Base-by-base conservation (phyloP, 2,888 invertebrate genomes). In the Eupithecia inturbata region DNA sequence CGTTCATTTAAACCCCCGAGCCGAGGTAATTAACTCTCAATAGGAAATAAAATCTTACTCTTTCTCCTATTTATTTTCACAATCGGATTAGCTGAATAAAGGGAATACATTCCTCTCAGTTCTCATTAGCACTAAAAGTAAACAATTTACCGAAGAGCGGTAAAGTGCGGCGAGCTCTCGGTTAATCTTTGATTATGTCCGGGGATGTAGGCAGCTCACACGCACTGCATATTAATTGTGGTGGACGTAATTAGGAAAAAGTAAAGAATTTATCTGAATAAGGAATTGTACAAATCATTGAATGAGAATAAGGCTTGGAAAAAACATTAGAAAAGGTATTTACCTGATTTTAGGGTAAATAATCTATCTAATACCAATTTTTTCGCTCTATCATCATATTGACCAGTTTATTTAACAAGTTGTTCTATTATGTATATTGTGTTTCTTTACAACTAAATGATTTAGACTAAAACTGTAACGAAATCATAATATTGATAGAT, bases 161-260 rank as follows among this genome's bases (percentile, higher is more conserved):
- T 77, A 80, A 80, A 78, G 74, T 70, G 68, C 66, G 77, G 77
- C 74, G 77, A 78, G 76, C 71, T 73, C 72, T 73, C 76, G 72
- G 79, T 78, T 80, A 80, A 79, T 80, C 79, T 76, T 72, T 78
- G 80, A 78, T 78, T 80, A 80, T 74, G 79, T 77, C 78, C 76
- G 77, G 72, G 74, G 73, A 79, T 73, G 78, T 74, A 75, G 76
- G 73, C 67, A 72, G 72, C 73, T 67, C 76, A 73, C 75, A 69
- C 72, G 57, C 73, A 67, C 71, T 76, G 76, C 73, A 76, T 76
- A 73, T 73, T 76, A 76, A 76, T 76, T 73, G 76, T 53, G 26
- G 63, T 16, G 73, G 62, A 71, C 66, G 73, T 66, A 76, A 66
- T 73, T 31, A 73, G 71, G 69, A 28, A 28, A 16, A n/a, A 4